phyloP scores from a whole-genome alignment of 2,113 vertebrate species.

The Salvelinus namaycush region DNA sequence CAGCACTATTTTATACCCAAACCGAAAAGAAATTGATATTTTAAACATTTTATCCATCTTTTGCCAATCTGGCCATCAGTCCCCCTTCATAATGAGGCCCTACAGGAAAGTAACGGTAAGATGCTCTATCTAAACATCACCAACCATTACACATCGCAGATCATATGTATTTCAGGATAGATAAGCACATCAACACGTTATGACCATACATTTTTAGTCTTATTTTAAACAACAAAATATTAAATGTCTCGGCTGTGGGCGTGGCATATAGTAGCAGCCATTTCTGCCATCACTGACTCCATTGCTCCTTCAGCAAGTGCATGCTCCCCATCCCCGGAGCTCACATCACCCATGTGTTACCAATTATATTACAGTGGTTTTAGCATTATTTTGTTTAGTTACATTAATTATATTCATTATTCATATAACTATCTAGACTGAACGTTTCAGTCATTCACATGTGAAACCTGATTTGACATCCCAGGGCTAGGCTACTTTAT shows the following conservation, averaged over 20 bases:
- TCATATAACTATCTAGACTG: too few species aligned
- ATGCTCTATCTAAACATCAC: slow-evolving; percentile 28
- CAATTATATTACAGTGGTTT: neutral
- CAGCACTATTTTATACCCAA: slow-evolving; percentile 57
- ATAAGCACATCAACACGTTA: neutral
- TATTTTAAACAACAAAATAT: slow-evolving; percentile 24
- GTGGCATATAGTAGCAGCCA: slow-evolving; percentile 70
- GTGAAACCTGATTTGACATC: too few species aligned
- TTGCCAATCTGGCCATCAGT: slow-evolving; percentile 59
- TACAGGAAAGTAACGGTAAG: slow-evolving; percentile 55
- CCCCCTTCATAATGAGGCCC: slow-evolving; percentile 61
- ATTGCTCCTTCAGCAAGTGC: slow-evolving; percentile 31
- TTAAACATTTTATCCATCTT: slow-evolving; percentile 85
- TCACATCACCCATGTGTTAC: neutral
- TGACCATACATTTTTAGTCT: slow-evolving; percentile 22
- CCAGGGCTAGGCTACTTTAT: too few species aligned
- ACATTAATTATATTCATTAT: too few species aligned
- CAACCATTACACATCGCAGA: neutral
- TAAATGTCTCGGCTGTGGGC: slow-evolving; percentile 51
- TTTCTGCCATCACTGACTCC: slow-evolving; percentile 61
- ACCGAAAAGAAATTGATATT: slow-evolving; percentile 73
- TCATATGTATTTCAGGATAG: neutral
- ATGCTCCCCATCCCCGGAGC: neutral
- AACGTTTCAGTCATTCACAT: too few species aligned
- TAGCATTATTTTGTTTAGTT: neutral